Evolutionary conservation across 2,888 invertebrate genomes (phyloP), one percentile per base, ranked within the genome.

Genomic region (Eristalis tenax): DNA sequence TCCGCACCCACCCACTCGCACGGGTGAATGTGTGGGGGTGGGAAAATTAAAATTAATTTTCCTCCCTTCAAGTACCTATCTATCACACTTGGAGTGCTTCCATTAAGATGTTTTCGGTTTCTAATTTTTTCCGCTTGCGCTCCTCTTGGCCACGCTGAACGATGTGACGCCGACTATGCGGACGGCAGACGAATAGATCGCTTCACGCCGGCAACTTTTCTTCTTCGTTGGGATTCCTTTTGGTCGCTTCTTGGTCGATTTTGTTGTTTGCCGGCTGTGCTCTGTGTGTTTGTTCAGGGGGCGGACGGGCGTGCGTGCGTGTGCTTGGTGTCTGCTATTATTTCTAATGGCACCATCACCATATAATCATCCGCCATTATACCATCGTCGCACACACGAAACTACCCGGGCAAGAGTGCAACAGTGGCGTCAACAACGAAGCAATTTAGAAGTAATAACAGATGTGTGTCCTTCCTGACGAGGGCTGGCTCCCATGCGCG

Each of bases 281-380:
- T 32, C n/a, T 63, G 32, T 32, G 69, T 63, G 32, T 32, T 77
- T 40, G 43, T 8, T 8, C 50, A 50, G 18, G 18, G 50, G 18
- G 61, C 18, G 2, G 57, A 13, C 59, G 32, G 8, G 66, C 71
- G 50, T 18, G 28, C n/a, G 26, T 26, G 26, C 1, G 26, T 26
- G 32, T 28, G 32, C 35, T n/a, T 50, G 74, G 66, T 28, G 66
- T 79, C 66, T 43, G 79, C 71, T 79, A 79, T 79, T 80, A 66
- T 80, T 43, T 68, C 68, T 80, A 80, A 80, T 80, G 80, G 73
- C 74, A 74, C 74, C 80, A 80, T 80, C 80, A 74, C 71, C 66
- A 73, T 74, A 80, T 74, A 80, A 80, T 80, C 50, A 74, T 74
- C 68, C 32, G 61, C 73, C 56, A 80, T 80, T 80, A 80, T 50